Base-by-base conservation (phyloP, 2,888 invertebrate genomes). In the Cheilosia impressa region DNA sequence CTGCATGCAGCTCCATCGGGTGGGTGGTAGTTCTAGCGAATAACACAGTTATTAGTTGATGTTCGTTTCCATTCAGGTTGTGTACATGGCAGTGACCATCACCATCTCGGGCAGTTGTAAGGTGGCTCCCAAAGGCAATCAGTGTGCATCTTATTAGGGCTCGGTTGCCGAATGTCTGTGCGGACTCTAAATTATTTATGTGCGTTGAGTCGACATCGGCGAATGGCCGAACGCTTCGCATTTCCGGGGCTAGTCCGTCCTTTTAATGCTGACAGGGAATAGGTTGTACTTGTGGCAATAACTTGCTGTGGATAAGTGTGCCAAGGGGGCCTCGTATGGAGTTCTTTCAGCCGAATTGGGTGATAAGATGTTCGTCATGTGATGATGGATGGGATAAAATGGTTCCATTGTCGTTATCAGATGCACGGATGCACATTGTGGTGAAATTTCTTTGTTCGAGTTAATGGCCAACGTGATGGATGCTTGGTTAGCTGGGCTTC, bases 121-220 rank as follows among this genome's bases (percentile, higher is more conserved):
- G 80, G 73, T 75, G 15, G 60, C 71, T 87, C 87, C 87, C 87
- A 81, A 47, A 87, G 83, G 87, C 83, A 87, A 87, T 87, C 87
- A 87, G 58, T 81, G 76, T 87, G 78, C 87, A 87, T 87, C 83
- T 87, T 87, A 83, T 79, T 77, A 60, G 72, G 68, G 63, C 71
- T 52, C 68, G 68, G 55, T 60, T 63, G 27, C 60, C 62, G 38
- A 60, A 84, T 76, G 76, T 62, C 65, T 71, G 52, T 38, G 52
- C 52, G 68, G 43, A 62, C 55, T 77, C 47, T 85, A 62, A 76
- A 81, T 85, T 85, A 85, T 85, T 81, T 77, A 85, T 72, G 60
- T 62, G 76, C 72, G 62, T 45, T 79, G 78, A 72, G 53, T 71
- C 47, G 69, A 53, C 50, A 27, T 24, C 22, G 27, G 31, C 15